Evolutionary conservation across 2,113 vertebrate genomes (phyloP).

Genomic region (Neolamprologus sp.): DNA sequence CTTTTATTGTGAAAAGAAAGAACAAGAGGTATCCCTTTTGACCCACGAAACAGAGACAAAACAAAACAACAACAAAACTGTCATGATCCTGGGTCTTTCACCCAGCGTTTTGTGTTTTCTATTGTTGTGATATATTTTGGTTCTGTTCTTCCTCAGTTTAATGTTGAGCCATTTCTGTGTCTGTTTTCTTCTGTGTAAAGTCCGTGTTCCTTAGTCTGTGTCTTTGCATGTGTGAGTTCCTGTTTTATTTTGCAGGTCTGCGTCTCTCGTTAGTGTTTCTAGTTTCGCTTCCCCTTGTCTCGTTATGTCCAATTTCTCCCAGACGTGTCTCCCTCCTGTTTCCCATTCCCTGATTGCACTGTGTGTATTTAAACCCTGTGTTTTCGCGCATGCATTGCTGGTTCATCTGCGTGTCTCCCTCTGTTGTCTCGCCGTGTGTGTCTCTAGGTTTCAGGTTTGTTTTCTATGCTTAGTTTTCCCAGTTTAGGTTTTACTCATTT

Average conservation of each 20-base stretch:
- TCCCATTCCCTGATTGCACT: background rate
- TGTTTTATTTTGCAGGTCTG: background rate
- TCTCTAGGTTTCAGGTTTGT: background rate
- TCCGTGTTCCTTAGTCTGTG: background rate
- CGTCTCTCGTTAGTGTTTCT: background rate
- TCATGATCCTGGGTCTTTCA: background rate
- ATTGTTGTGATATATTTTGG: background rate
- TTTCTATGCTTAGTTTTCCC: background rate
- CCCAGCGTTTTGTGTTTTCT: background rate
- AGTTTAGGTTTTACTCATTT: background rate
- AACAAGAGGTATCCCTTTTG: background rate
- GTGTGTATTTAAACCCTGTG: background rate
- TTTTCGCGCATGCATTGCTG: fast-evolving
- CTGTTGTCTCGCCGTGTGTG: fast-evolving
- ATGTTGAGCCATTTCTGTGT: background rate
- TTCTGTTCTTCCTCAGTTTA: background rate
- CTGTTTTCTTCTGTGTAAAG: background rate
- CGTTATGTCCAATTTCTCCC: background rate
- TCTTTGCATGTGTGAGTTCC: background rate
- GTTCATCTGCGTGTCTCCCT: background rate
- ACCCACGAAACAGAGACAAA: background rate
- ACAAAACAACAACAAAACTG: background rate
- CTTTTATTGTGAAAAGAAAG: background rate
- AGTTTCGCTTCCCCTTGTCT: background rate
- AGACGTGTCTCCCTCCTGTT: background rate